These are phyloP conservation scores for Mesocricetus auratus DNA, from an alignment of 2,113 vertebrate genomes.

Conservation along the genomic window DNA sequence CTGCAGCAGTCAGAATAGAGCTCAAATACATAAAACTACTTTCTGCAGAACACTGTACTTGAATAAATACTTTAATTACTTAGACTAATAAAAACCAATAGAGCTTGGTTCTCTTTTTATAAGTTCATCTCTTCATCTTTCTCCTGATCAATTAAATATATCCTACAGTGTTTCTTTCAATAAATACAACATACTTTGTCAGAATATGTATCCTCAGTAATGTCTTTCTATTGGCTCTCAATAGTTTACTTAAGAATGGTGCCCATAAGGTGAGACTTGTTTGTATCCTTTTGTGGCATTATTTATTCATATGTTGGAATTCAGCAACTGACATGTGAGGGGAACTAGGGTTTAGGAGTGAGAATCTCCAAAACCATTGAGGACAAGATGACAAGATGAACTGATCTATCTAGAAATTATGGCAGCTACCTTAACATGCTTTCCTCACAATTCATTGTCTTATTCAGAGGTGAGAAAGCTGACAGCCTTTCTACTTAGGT, in stretches of 20 bases:
- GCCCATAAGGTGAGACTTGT: fast-evolving
- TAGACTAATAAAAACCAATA: background rate
- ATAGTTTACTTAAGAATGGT: background rate
- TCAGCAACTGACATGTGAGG: background rate
- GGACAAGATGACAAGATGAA: background rate
- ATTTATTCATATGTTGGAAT: background rate
- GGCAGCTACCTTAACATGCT: background rate
- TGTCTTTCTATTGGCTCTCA: background rate
- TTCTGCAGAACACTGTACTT: background rate
- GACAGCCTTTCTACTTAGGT: background rate
- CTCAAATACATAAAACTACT: background rate
- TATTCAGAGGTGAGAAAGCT: background rate
- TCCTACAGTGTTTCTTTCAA: background rate
- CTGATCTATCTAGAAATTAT: background rate
- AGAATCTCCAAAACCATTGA: background rate
- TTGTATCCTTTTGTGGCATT: background rate
- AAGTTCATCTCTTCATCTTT: background rate
- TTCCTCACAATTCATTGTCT: background rate
- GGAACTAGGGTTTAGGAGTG: background rate
- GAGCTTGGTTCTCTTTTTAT: background rate
- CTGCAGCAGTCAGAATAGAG: background rate
- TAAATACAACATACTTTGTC: background rate
- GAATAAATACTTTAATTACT: background rate
- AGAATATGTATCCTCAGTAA: background rate
- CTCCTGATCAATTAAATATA: background rate